A percentile compares a stretch with the other conserved stretches of the same genome.
phyloP scores from a whole-genome alignment of 2,888 invertebrate species.

The Altica lythri region DNA sequence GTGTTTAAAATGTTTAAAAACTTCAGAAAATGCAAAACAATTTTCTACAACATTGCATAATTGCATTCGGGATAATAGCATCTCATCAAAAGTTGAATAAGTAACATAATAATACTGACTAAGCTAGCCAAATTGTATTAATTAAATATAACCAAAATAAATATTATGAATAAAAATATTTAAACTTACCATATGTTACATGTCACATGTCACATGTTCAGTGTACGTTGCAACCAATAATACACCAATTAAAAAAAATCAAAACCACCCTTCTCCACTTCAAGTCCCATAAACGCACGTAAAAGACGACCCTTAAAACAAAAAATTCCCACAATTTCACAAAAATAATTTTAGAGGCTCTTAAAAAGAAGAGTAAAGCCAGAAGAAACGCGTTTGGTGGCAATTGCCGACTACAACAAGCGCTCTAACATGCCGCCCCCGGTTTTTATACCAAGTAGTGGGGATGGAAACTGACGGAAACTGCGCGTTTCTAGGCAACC shows the following conservation, averaged over 20 bases:
- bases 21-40: too few species aligned
- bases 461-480: conserved; percentile 56
- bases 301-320: conserved; percentile 15
- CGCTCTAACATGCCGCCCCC: conserved; percentile 45
- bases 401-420: conserved; percentile 29
- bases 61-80: too few species aligned
- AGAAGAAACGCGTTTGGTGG: conserved; percentile 21
- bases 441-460: conserved; percentile 52
- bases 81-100: too few species aligned
- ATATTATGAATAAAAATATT: too few species aligned
- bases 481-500: conserved; percentile 56
- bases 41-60: too few species aligned
- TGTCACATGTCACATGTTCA: conserved; percentile 4
- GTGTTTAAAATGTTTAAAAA: too few species aligned
- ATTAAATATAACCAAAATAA: too few species aligned
- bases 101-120: too few species aligned
- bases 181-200: conserved; percentile 23
- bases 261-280: conserved; percentile 15
- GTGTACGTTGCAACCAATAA: too few species aligned
- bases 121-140: too few species aligned
- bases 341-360: conserved; percentile 17
- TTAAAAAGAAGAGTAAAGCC: conserved; percentile 8
- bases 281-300: conserved; percentile 17
- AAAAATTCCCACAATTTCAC: conserved; percentile 19
- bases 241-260: conserved; percentile 15